Base-by-base conservation (phyloP, 2,888 invertebrate species). In the Auanema sp. region DNA sequence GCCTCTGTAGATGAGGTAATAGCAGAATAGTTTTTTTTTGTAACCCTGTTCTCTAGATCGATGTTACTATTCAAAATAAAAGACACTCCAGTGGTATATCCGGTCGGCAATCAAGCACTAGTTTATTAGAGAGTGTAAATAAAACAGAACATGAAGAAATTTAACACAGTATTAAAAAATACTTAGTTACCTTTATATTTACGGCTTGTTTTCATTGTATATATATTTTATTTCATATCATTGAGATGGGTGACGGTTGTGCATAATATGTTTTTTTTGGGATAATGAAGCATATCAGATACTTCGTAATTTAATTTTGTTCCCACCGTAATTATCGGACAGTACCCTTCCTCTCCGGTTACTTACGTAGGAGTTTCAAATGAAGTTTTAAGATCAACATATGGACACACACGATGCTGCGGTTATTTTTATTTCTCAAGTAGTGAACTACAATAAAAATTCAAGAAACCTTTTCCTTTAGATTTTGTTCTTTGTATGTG, bases 401-500 rank as follows among this genome's bases (percentile, higher is more conserved):
- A 64, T 61, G 64, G 67, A 67, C 16, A 18, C 47, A 47, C 16
- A 47, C 16, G 47, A 14, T 24, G 25, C 25, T 50, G 54, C 24
- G 59, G 60, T 50, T 60, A 61, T 64, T 60, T 64, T 41, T 53
- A 21, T 47, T 47, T 47, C 21, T 47, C 33, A 33, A 33, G 33
- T 33, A 8, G 33, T 33, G 33, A 33, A 8, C 8, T 33, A 33
- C n/a, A n/a, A n/a, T n/a, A n/a, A n/a, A n/a, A n/a, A n/a, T n/a
- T n/a, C n/a, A n/a, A n/a, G n/a, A n/a, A n/a, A n/a, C n/a, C n/a
- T n/a, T n/a, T 5, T 55, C 66, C 8, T n/a, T 16, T 16, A 52
- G 52, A 88, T 91, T 59, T 85, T 93, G 58, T 99, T 98, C 86
- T 97, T 98, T 85, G 89, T 91, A 61, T 93, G 94, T 68, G 97